Base-by-base conservation (phyloP, 2,888 invertebrate genomes). In the Rhingia campestris region DNA sequence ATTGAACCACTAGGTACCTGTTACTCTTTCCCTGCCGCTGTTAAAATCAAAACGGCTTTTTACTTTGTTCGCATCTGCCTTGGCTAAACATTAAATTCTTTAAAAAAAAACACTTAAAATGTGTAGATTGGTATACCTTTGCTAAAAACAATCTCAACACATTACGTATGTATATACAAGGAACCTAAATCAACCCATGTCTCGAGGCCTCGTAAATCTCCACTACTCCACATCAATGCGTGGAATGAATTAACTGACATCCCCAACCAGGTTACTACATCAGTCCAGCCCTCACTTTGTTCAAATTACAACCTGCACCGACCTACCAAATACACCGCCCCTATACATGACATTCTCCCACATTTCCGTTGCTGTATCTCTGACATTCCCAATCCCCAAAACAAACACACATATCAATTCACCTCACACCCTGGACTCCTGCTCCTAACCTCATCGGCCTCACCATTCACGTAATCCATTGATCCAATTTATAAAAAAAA, bases 391-490 rank as follows among this genome's bases (percentile, higher is more conserved):
- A 41, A 14, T 49, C n/a, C 39, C 5, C 30, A 49, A 5, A 49
- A 32, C 49, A 5, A 49, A 41, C n/a, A 10, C 63, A 51, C 58
- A 77, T 35, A 70, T 70, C 70, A 77, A 70, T 77, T 70, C 56
- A 63, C 63, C 43, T 43, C 64, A 56, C 45, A 56, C 37, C 43
- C 35, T n/a, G 4, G 30, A 22, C 32, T 9, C 49, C 2, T 4
- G 4, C 32, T 45, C 22, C 49, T 10, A 10, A 49, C 30, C 49
- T 30, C 49, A 49, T 49, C 61, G 53, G 35, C 63, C 61, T 54
- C 37, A 35, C 45, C 54, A 63, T 75, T 58, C 73, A 69, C 81
- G 77, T 77, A 82, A 82, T 82, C 77, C 82, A 77, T 77, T 77
- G 82, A 79, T 77, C 77, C 82, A 69, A 64, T 82, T 82, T 73